Evolutionary conservation across 2,888 invertebrate genomes (phyloP), one percentile per base, ranked within the genome.

Genomic region (Ecdyonurus torrentis): DNA sequence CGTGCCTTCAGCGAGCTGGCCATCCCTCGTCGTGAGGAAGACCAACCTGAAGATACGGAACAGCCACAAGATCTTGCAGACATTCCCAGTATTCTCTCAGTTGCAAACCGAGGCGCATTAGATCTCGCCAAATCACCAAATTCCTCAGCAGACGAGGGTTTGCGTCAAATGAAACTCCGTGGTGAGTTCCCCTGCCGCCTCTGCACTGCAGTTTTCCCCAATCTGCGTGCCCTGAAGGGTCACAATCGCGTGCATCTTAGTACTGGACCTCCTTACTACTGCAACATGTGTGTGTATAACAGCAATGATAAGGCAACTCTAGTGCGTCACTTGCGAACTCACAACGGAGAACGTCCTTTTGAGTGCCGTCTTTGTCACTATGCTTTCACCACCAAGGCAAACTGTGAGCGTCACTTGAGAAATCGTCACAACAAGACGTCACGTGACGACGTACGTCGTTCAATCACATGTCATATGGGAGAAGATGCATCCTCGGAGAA

Each of bases 341-440:
- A 96, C 76, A 96, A 94, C 71, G 96, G 96, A 0, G 95, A 96
- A 70, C 81, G 95, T 15, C 96, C 96, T 0, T 96, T 91, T 72
- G 92, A 94, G 74, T 97, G 96, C 72, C 85, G 88, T 0, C 82
- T 95, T n/a, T 97, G 97, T 74, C 91, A 91, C 71, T 95, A 92
- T 72, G 94, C 95, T 1, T 97, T 97, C 74, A 96, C 96, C 24
- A 96, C 96, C 0, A 95, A 96, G 77, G 95, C 96, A 1, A 96
- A 97, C 73, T 97, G 97, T 74, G 96, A 97, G 76, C 81, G 96
- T 3, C 96, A 97, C 74, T 80, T 96, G 69, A 81, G 94, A 67
- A 96, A 96, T 74, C 83, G 93, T 23, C 96, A 96, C 71, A 86
- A 87, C 0, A 91, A 91, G 74, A 82, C 85, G 1, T 86, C 88